These are phyloP conservation scores for Pseudomyrmex cubaensis DNA, from an alignment of 1,140 invertebrate genomes.

Conservation along the genomic window DNA sequence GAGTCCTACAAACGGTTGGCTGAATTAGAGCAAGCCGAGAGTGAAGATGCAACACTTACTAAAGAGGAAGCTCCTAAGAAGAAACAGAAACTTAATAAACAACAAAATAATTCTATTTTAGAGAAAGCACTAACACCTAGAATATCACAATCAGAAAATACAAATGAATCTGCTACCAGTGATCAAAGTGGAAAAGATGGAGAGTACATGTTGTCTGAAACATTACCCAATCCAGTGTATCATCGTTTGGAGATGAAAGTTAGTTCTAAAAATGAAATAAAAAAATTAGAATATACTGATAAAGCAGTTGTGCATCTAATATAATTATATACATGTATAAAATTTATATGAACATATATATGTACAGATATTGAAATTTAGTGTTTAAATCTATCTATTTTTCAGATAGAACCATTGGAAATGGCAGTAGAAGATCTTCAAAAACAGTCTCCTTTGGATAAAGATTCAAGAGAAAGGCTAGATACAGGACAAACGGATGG, in stretches of 20 bases:
- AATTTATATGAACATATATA: no score
- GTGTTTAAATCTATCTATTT: conserved; percentile 18
- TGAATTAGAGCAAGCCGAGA: conserved; percentile 74
- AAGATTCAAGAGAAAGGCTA: conserved; percentile 74
- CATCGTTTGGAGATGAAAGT: conserved; percentile 82
- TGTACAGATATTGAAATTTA: no score
- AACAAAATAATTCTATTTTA: conserved; percentile 77
- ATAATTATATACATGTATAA: background rate
- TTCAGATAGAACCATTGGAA: conserved; percentile 81
- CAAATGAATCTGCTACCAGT: conserved; percentile 74
- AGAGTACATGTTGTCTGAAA: conserved; percentile 69
- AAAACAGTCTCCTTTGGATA: conserved; percentile 68
- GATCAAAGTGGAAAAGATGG: conserved; percentile 77
- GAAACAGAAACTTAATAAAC: conserved; percentile 76
- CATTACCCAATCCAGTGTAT: conserved; percentile 76
- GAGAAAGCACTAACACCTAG: conserved; percentile 78
- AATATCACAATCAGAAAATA: conserved; percentile 69
- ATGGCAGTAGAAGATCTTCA: conserved; percentile 74
- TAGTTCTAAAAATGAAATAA: conserved; percentile 35
- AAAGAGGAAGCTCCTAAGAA: conserved; percentile 77
- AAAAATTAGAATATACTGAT: no score
- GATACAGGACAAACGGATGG: conserved; percentile 74
- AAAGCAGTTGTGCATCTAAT: no score
- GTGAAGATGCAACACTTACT: conserved; percentile 56
- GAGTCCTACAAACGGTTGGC: conserved; percentile 80